Evolutionary conservation across 2,888 invertebrate species (phyloP).

Genomic region (Sphecodes monilicornis): DNA sequence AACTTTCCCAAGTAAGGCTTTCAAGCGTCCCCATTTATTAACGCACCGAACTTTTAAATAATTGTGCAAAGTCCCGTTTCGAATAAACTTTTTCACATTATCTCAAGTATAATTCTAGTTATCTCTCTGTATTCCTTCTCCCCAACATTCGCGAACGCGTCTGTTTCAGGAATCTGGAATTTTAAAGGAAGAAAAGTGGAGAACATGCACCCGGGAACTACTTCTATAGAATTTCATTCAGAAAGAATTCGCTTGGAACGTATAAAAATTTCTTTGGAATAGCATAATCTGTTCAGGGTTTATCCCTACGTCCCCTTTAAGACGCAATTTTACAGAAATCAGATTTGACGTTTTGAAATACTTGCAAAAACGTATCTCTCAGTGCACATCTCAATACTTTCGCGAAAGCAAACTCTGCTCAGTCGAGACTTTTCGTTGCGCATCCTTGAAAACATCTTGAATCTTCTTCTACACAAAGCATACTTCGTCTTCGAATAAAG

Average conservation of each 20-base stretch:
- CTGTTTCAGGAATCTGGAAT: not conserved
- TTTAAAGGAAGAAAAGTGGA: not conserved
- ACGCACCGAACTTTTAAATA: not conserved
- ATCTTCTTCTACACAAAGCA: not conserved
- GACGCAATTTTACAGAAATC: not conserved
- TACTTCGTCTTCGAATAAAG: not conserved
- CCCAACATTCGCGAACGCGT: not conserved
- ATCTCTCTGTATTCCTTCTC: not conserved
- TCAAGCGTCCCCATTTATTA: not conserved
- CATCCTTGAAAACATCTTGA: not conserved
- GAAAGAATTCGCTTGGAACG: not conserved
- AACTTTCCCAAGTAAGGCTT: not conserved
- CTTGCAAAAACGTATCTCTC: not conserved
- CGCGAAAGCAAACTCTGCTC: not conserved
- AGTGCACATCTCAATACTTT: not conserved
- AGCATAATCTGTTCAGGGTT: not conserved
- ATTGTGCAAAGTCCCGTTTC: not conserved
- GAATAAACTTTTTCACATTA: not conserved
- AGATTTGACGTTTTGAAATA: not conserved
- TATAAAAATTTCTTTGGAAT: not conserved
- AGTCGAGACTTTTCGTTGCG: not conserved
- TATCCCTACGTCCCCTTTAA: not conserved
- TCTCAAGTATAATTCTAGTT: not conserved
- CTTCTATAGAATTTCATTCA: not conserved
- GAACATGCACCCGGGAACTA: not conserved